phyloP scores from a whole-genome alignment of 2,797 vertebrate species.

The Chloroceryle amazona region DNA sequence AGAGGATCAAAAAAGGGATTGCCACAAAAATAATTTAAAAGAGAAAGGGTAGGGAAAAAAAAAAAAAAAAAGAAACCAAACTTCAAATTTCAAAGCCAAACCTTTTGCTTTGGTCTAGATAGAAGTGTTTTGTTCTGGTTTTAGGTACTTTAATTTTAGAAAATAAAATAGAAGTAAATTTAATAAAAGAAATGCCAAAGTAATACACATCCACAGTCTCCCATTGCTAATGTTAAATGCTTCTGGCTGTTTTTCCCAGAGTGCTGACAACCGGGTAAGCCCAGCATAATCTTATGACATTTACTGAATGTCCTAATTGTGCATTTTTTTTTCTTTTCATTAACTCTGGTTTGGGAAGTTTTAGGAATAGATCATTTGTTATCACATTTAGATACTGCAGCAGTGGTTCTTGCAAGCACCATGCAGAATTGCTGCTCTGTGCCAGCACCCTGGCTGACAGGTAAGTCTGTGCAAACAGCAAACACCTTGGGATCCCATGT shows the following conservation, averaged over 20 bases:
- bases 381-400: background rate
- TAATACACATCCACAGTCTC: background rate
- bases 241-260: background rate
- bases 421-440: accelerated
- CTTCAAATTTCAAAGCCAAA: background rate
- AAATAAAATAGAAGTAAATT: background rate
- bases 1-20: background rate
- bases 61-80: background rate
- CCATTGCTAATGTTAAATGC: accelerated
- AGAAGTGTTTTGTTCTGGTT: background rate
- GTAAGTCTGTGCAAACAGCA: background rate
- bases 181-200: background rate
- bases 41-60: background rate
- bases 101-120: background rate
- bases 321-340: background rate
- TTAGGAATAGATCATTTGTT: background rate
- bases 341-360: background rate
- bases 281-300: background rate
- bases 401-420: background rate
- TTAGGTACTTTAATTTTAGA: background rate
- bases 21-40: background rate
- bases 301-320: background rate
- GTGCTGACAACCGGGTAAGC: background rate
- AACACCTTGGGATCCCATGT: accelerated
- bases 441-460: background rate